Evolutionary conservation across 2,888 invertebrate genomes (phyloP).

Genomic region (Ceratothoa steindachneri): DNA sequence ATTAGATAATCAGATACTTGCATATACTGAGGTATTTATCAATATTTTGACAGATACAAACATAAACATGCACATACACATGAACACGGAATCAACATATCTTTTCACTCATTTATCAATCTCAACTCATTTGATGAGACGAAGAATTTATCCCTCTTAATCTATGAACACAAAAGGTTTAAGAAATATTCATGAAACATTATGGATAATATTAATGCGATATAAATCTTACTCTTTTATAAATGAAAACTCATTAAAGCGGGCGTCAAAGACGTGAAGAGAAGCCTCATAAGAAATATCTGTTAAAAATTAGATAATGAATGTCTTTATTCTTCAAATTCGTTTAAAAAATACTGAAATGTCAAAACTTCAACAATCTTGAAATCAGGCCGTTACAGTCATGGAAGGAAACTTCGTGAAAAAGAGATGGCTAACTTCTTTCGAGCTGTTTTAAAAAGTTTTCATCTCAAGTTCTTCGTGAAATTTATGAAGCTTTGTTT

Average conservation of each 20-base stretch:
- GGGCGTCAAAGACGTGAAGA: conserved; percentile 1
- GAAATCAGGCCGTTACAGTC: not conserved
- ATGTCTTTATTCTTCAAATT: conserved; percentile 6
- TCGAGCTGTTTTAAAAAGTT: not conserved
- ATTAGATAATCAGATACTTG: too few relatives aligned
- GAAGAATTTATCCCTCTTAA: not conserved
- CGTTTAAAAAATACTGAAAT: not conserved
- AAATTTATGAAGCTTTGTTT: not conserved
- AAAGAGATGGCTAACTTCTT: not conserved
- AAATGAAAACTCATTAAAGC: conserved; percentile 7
- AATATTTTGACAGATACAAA: too few relatives aligned
- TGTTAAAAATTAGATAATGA: conserved; percentile 13
- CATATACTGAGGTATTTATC: too few relatives aligned
- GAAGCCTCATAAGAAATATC: conserved; percentile 11
- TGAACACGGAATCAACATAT: too few relatives aligned
- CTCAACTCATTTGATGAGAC: too few relatives aligned
- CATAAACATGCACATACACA: too few relatives aligned
- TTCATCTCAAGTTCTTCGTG: not conserved
- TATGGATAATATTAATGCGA: not conserved
- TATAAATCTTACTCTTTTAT: conserved; percentile 7
- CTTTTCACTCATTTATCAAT: too few relatives aligned
- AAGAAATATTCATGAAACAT: not conserved
- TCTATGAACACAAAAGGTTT: not conserved
- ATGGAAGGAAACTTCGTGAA: not conserved
- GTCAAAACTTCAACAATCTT: conserved; percentile 8